Conservation (phyloP, 2,797 vertebrate genomes). For the Distichodus sexfasciatus region DNA sequence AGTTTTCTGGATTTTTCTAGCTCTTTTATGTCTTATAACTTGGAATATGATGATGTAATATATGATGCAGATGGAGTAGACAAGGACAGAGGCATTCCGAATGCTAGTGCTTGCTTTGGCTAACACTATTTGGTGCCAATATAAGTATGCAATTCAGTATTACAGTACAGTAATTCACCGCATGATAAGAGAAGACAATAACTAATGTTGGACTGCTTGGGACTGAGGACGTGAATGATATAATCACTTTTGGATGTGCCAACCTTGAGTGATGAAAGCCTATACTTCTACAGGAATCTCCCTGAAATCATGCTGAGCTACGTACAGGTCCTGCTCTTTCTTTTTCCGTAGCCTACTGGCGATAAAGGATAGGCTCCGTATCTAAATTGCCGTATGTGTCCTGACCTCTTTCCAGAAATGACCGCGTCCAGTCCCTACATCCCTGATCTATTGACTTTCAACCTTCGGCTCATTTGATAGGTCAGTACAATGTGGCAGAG, state of each 20-base stretch:
- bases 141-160: no score
- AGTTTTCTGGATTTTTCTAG: no score
- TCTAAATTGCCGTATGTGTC: conserved; percentile 74
- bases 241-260: not conserved
- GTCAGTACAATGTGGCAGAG: conserved; percentile 32
- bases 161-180: no score
- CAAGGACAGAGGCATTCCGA: no score
- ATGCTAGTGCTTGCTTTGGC: no score
- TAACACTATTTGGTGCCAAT: no score
- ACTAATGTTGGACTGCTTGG: no score
- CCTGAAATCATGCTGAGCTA: conserved; percentile 19
- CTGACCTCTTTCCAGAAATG: conserved; percentile 59
- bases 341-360: conserved; percentile 2
- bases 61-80: no score
- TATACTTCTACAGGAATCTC: not conserved
- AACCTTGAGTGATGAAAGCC: not conserved
- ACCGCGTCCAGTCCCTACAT: conserved; percentile 60
- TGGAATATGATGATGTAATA: no score
- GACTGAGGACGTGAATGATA: not conserved
- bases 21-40: no score
- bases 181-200: no score
- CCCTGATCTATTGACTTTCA: conserved; percentile 54
- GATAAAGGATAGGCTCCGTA: conserved; percentile 62
- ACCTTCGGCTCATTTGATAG: conserved; percentile 42
- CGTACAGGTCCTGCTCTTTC: conserved; percentile 24